Percentiles rank a stretch among this genome's conserved stretches.
Conservation (phyloP, 1,140 invertebrate genomes). For the Caligus rogercresseyi region DNA sequence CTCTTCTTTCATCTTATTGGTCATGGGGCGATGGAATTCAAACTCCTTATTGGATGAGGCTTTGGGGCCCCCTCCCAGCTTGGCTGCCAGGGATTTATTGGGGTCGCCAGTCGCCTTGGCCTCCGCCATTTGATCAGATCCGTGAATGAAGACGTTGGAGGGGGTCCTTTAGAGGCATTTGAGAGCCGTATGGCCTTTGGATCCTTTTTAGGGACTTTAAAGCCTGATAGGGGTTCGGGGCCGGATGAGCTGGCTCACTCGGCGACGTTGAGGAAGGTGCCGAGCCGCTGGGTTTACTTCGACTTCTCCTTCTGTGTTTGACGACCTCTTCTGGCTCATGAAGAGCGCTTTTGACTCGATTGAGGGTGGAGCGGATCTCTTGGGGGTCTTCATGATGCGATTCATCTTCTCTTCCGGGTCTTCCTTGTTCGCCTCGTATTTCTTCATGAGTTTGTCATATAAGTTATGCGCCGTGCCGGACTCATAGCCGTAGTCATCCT, state of each 20-base stretch:
- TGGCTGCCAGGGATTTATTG: constrained; percentile 18
- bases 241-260: background rate
- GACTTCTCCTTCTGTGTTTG: constrained; percentile 17
- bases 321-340: constrained; percentile 14
- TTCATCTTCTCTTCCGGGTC: constrained; percentile 27
- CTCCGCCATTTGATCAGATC: constrained; percentile 24
- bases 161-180: constrained; percentile 20
- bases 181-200: constrained; percentile 14
- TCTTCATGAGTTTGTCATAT: constrained; percentile 63
- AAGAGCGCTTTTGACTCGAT: constrained; percentile 31
- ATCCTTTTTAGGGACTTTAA: too few species aligned
- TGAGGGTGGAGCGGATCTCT: background rate
- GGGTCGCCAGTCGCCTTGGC: constrained; percentile 20
- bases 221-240: too few species aligned
- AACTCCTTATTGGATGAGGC: too few species aligned
- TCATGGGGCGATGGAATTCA: constrained; percentile 20
- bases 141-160: constrained; percentile 25
- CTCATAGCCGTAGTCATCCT: constrained; percentile 75
- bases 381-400: constrained; percentile 27
- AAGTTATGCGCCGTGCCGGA: constrained; percentile 57
- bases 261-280: background rate
- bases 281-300: constrained; percentile 2
- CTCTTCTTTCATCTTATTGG: constrained; percentile 19
- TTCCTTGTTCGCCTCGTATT: constrained; percentile 47
- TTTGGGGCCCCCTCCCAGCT: too few species aligned